Evolutionary conservation across 2,888 invertebrate genomes (phyloP).

Genomic region (Carpatolechia fugitivella): DNA sequence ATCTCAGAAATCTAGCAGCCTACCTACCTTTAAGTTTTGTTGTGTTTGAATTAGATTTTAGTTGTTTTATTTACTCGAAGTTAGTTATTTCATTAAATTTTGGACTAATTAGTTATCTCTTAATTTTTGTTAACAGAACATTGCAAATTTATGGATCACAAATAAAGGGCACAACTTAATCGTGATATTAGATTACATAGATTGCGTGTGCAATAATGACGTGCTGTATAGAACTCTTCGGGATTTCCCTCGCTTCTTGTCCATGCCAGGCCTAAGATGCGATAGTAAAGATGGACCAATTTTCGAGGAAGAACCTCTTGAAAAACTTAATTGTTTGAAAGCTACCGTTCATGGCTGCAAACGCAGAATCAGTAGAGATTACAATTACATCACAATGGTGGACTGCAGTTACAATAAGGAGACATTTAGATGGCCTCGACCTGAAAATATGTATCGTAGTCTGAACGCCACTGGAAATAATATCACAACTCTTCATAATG

Average conservation of each 20-base stretch:
- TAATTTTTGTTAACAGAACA: neutral
- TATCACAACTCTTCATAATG: neutral
- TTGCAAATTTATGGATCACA: neutral
- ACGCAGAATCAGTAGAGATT: neutral
- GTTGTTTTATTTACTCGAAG: too few relatives aligned
- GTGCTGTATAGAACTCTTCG: neutral
- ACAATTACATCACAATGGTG: neutral
- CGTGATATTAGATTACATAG: neutral
- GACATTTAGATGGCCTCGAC: slow-evolving; percentile 1
- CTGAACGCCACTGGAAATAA: neutral
- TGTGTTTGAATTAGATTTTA: too few relatives aligned
- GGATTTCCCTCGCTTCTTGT: neutral
- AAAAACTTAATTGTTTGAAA: neutral
- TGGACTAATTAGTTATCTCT: too few relatives aligned
- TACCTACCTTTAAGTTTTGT: too few relatives aligned
- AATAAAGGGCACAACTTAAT: neutral
- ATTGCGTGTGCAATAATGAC: neutral
- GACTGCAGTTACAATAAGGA: neutral
- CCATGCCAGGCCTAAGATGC: neutral
- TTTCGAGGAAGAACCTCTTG: neutral
- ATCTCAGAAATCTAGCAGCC: too few relatives aligned
- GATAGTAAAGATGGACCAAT: neutral
- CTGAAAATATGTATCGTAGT: neutral
- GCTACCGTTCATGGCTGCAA: neutral
- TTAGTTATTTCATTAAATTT: too few relatives aligned